Percentiles rank a stretch among this genome's conserved stretches.
phyloP scores from a whole-genome alignment of 2,888 invertebrate species.

The Drosophila merina region DNA sequence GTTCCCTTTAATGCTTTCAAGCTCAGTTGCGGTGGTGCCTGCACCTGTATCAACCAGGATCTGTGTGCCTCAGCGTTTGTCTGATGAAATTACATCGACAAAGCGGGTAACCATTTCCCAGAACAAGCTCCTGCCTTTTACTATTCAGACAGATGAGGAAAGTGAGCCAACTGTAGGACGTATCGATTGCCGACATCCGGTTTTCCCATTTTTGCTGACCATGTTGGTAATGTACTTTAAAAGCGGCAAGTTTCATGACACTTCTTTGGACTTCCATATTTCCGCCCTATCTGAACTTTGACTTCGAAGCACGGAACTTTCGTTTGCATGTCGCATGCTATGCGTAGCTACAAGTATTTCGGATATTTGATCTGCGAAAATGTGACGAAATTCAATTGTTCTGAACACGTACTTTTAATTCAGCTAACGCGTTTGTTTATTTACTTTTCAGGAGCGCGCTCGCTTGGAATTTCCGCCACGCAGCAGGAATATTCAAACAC shows the following conservation, averaged over 20 bases:
- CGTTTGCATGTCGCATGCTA: slow-evolving; percentile 53
- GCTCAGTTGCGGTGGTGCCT: slow-evolving; percentile 1
- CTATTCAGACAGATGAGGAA: slow-evolving; percentile 5
- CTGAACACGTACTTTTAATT: slow-evolving; percentile 9
- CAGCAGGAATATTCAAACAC: slow-evolving; percentile 48
- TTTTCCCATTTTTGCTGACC: slow-evolving; percentile 1
- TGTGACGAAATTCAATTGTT: background rate
- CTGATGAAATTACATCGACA: slow-evolving; percentile 24
- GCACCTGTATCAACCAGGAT: background rate
- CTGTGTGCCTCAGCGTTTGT: slow-evolving; percentile 22
- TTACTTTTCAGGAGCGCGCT: slow-evolving; percentile 16
- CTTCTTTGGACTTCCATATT: slow-evolving; percentile 10
- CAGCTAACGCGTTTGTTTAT: slow-evolving; percentile 10
- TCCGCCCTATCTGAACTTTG: slow-evolving; percentile 8
- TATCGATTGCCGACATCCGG: slow-evolving; percentile 45
- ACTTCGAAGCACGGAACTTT: slow-evolving; percentile 34
- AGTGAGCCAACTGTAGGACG: slow-evolving; percentile 39
- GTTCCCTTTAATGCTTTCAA: slow-evolving; percentile 10
- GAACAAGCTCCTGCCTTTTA: background rate
- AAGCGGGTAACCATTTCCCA: slow-evolving; percentile 9
- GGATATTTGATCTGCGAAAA: slow-evolving; percentile 5
- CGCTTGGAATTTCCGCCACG: slow-evolving; percentile 23
- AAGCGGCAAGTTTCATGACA: slow-evolving; percentile 9
- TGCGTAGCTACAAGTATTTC: slow-evolving; percentile 8
- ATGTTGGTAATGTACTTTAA: background rate